Evolutionary conservation across 2,888 invertebrate species (phyloP).

Genomic region (Oxystoma pomonae): DNA sequence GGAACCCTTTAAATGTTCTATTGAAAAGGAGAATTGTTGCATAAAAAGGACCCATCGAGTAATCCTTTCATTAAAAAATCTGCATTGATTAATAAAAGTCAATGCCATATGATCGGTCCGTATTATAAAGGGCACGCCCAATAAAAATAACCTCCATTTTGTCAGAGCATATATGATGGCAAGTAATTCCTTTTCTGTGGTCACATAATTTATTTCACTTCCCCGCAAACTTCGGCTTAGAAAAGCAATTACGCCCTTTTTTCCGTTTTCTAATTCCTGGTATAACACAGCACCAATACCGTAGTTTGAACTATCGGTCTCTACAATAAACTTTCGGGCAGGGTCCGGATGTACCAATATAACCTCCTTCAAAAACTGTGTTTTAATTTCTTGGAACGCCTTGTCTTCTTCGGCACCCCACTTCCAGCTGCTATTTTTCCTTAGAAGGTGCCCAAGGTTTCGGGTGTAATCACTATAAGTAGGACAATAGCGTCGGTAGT

Average conservation of each 20-base stretch:
- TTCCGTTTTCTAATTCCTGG: neutral
- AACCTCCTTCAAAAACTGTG: conserved; percentile 11
- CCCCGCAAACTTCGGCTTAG: conserved; percentile 6
- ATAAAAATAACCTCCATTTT: neutral
- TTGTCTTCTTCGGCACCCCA: conserved; percentile 17
- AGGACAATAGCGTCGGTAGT: conserved; percentile 18
- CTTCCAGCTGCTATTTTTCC: conserved; percentile 21
- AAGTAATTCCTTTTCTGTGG: conserved; percentile 4
- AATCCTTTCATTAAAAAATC: conserved; percentile 7
- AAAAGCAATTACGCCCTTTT: conserved; percentile 15
- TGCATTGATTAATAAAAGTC: conserved; percentile 1
- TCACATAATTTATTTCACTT: neutral
- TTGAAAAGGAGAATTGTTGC: neutral
- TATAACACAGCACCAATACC: conserved; percentile 12
- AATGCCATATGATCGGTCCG: neutral
- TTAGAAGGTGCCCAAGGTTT: conserved; percentile 19
- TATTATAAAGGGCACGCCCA: neutral
- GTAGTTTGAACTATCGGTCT: too few relatives aligned
- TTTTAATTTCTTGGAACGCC: conserved; percentile 18
- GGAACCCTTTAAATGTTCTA: neutral
- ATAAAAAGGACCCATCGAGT: neutral
- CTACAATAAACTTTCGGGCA: too few relatives aligned
- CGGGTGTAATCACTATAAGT: conserved; percentile 17
- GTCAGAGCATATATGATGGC: neutral
- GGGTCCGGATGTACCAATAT: neutral